These are phyloP conservation scores for Spodoptera frugiperda DNA, from an alignment of 1,140 invertebrate genomes.

Conservation along the genomic window DNA sequence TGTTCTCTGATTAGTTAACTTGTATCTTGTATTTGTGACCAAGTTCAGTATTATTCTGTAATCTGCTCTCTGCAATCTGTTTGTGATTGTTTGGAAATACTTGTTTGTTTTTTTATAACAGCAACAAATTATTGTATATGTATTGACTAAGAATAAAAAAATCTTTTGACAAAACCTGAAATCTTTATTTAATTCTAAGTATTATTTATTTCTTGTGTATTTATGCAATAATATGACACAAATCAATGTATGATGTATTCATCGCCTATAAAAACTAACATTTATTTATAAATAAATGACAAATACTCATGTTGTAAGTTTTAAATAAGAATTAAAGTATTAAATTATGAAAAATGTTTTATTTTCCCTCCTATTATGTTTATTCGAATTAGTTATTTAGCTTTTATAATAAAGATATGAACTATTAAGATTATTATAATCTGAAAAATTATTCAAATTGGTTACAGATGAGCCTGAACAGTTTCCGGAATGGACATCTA, in stretches of 20 bases:
- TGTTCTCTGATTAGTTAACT: slow-evolving; percentile 72
- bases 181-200: too few relatives aligned
- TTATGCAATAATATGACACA: too few relatives aligned
- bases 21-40: background rate
- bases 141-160: too few relatives aligned
- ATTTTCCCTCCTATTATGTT: background rate
- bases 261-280: too few relatives aligned
- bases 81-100: background rate
- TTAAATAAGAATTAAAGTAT: background rate
- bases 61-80: slow-evolving; percentile 22
- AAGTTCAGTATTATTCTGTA: slow-evolving; percentile 14
- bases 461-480: slow-evolving; percentile 51
- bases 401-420: background rate
- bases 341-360: background rate
- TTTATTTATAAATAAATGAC: too few relatives aligned
- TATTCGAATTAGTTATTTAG: background rate
- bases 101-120: too few relatives aligned
- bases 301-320: too few relatives aligned
- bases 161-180: too few relatives aligned
- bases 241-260: too few relatives aligned
- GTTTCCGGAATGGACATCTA: slow-evolving; percentile 70
- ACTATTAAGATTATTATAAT: too few relatives aligned
- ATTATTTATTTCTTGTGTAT: too few relatives aligned
- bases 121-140: too few relatives aligned
- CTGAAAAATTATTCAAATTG: background rate